Percentiles rank a stretch among this genome's conserved stretches.
phyloP scores from a whole-genome alignment of 1,140 invertebrate species.

The Drosophila asahinai region DNA sequence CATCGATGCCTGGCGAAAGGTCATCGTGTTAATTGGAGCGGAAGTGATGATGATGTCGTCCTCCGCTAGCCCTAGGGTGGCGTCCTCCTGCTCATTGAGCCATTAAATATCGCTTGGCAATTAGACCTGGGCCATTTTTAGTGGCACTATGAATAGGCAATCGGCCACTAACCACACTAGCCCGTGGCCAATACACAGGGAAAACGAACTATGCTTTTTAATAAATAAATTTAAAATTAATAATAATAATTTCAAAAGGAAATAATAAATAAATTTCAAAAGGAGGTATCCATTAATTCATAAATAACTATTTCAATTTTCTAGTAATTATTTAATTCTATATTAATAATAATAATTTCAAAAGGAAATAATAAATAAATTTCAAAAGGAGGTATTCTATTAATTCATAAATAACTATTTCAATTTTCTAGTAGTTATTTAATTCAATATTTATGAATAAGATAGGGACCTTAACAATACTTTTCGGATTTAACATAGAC shows the following conservation, averaged over 20 bases:
- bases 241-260: too few relatives aligned
- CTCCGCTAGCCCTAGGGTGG: constrained; percentile 36
- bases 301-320: too few relatives aligned
- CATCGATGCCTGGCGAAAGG: constrained; percentile 64
- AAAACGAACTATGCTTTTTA: not conserved
- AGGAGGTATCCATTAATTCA: too few relatives aligned
- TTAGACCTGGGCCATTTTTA: constrained; percentile 56
- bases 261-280: too few relatives aligned
- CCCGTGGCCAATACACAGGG: constrained; percentile 1
- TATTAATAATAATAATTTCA: not conserved
- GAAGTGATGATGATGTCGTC: constrained; percentile 64
- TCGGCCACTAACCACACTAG: constrained; percentile 13
- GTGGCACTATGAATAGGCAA: constrained; percentile 39
- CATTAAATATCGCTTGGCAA: constrained; percentile 74
- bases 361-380: too few relatives aligned
- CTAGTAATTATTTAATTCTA: too few relatives aligned
- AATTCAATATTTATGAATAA: too few relatives aligned
- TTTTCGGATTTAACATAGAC: too few relatives aligned
- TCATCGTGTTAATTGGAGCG: constrained; percentile 81
- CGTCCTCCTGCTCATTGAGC: constrained; percentile 44
- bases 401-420: too few relatives aligned
- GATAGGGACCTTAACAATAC: too few relatives aligned
- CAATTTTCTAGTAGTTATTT: too few relatives aligned
- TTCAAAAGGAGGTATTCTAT: too few relatives aligned
- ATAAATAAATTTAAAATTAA: not conserved